These are phyloP conservation scores for Nothura maculosa DNA, from an alignment of 2,797 vertebrate species.

Conservation along the genomic window DNA sequence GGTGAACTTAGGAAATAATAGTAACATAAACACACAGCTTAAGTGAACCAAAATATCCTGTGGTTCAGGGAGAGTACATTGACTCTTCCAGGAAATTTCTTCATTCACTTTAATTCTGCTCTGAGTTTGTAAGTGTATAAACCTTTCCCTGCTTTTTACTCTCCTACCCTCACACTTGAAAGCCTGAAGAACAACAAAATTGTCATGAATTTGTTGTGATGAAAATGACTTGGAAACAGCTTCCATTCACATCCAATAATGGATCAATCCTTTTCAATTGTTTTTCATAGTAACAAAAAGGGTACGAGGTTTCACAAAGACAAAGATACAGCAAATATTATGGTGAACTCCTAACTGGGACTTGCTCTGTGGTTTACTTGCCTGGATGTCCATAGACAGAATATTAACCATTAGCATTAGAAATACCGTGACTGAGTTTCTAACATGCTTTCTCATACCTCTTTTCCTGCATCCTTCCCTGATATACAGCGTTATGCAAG, in stretches of 20 bases:
- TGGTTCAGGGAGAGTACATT: not conserved
- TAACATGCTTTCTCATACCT: not conserved
- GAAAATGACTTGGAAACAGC: not conserved
- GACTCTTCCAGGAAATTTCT: constrained; percentile 33
- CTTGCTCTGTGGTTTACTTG: not conserved
- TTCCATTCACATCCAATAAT: not conserved
- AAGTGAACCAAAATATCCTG: constrained; percentile 36
- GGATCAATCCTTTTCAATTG: not conserved
- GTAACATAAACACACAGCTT: constrained; percentile 34
- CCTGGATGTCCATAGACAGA: not conserved
- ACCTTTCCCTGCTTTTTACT: not conserved
- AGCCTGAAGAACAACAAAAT: not conserved
- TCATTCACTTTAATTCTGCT: constrained; percentile 30
- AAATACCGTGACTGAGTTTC: not conserved
- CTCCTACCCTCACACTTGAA: not conserved
- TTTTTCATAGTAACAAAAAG: not conserved
- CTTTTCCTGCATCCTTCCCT: not conserved
- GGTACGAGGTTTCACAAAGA: not conserved
- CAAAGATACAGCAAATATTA: not conserved
- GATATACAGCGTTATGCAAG: not conserved
- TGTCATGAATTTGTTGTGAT: not conserved
- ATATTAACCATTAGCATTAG: not conserved
- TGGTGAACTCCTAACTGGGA: not conserved
- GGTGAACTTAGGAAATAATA: constrained; percentile 51
- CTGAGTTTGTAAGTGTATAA: not conserved